Evolutionary conservation across 2,888 invertebrate genomes (phyloP).

Genomic region (Apoda limacodes): DNA sequence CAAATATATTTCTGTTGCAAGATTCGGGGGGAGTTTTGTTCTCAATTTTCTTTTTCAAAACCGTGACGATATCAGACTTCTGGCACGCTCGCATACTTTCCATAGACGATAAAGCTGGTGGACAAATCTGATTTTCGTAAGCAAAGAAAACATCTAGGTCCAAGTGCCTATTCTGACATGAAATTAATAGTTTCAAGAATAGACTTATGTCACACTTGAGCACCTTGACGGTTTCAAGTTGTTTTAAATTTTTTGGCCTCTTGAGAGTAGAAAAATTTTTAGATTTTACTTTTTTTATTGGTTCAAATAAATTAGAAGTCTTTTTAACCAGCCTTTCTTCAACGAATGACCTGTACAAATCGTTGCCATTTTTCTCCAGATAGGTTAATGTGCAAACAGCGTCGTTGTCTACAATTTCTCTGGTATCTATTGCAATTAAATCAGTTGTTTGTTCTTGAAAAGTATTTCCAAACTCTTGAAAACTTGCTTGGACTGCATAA

Average conservation of each 20-base stretch:
- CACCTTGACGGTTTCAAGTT: slow-evolving; percentile 5
- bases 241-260: slow-evolving; percentile 8
- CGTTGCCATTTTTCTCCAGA: slow-evolving; percentile 5
- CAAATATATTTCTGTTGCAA: slow-evolving; percentile 9
- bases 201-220: slow-evolving; percentile 6
- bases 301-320: slow-evolving; percentile 5
- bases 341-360: slow-evolving; percentile 6
- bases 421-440: slow-evolving; percentile 8
- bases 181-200: slow-evolving; percentile 7
- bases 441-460: slow-evolving; percentile 8
- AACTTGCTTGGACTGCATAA: slow-evolving; percentile 9
- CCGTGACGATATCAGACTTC: slow-evolving; percentile 11
- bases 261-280: slow-evolving; percentile 2
- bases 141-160: slow-evolving; percentile 5
- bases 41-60: slow-evolving; percentile 10
- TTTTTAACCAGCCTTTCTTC: slow-evolving; percentile 7
- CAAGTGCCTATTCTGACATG: slow-evolving; percentile 6
- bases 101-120: slow-evolving; percentile 9
- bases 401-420: slow-evolving; percentile 6
- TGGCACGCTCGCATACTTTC: slow-evolving; percentile 10
- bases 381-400: slow-evolving; percentile 1
- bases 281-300: slow-evolving; percentile 5
- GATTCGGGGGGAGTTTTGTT: slow-evolving; percentile 6
- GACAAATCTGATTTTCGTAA: slow-evolving; percentile 8
- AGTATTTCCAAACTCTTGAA: slow-evolving; percentile 9